These are phyloP conservation scores for Varanus salvator DNA, from an alignment of 2,113 vertebrate species.

Conservation along the genomic window DNA sequence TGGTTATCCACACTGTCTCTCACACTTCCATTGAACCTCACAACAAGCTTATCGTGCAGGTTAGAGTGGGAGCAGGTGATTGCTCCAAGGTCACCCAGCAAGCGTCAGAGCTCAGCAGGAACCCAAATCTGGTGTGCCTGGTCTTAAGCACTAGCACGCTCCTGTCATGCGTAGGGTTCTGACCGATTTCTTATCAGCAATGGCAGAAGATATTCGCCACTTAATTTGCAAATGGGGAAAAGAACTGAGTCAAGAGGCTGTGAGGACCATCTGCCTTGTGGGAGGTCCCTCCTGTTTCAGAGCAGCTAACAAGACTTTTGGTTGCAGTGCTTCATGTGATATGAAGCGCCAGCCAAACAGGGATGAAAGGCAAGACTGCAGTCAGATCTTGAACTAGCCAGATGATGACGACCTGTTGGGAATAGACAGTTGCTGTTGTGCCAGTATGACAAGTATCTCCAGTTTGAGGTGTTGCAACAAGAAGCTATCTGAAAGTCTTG, in stretches of 20 bases:
- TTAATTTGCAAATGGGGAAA: conserved; percentile 21
- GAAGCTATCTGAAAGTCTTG: background rate
- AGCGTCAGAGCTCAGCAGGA: background rate
- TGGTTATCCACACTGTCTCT: background rate
- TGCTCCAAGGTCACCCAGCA: background rate
- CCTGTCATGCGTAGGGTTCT: background rate
- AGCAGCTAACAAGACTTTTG: conserved; percentile 31
- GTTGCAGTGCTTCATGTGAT: background rate
- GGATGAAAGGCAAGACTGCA: background rate
- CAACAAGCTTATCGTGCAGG: too few species aligned
- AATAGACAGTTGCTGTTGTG: background rate
- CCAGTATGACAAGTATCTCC: background rate
- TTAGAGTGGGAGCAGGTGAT: too few species aligned
- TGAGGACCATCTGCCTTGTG: conserved; percentile 45
- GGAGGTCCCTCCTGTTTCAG: conserved; percentile 18
- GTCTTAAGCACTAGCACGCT: background rate
- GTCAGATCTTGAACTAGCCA: background rate
- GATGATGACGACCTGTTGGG: background rate
- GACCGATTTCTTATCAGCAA: conserved; percentile 8
- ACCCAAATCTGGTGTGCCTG: background rate
- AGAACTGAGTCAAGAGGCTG: conserved; percentile 51
- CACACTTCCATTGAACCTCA: too few species aligned
- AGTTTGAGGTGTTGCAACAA: background rate
- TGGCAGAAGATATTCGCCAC: conserved; percentile 23
- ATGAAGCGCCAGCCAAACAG: background rate